Conservation (phyloP, 2,797 vertebrate genomes). For the Spheniscus humboldti region DNA sequence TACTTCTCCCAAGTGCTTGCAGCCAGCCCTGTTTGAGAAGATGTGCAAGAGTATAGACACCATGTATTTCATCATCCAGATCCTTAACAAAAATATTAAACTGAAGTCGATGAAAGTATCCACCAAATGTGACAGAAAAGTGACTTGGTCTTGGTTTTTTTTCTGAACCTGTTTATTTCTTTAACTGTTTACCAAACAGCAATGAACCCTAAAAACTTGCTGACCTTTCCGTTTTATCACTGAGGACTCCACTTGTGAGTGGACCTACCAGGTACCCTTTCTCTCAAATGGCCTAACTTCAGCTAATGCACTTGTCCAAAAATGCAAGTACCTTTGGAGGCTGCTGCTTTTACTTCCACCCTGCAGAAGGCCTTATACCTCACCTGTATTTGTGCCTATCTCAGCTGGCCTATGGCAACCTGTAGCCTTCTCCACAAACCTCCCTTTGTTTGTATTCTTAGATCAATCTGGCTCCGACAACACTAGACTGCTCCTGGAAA, state of each 20-base stretch:
- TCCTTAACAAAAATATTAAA: not conserved
- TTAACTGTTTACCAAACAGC: not conserved
- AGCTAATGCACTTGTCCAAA: not conserved
- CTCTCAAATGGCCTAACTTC: not conserved
- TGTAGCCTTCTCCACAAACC: not conserved
- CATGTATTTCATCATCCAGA: not conserved
- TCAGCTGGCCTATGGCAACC: not conserved
- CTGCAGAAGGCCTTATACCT: not conserved
- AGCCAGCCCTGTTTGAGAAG: not conserved
- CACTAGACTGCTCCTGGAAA: not conserved
- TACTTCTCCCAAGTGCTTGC: not conserved
- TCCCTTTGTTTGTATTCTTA: not conserved
- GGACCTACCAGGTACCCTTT: not conserved
- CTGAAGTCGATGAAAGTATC: not conserved
- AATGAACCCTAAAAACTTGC: not conserved
- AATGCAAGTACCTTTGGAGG: not conserved
- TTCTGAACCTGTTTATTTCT: not conserved
- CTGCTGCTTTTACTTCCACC: not conserved
- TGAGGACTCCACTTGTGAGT: not conserved
- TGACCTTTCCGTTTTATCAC: not conserved
- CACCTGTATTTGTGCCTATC: not conserved
- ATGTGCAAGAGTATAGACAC: not conserved
- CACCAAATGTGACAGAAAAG: not conserved
- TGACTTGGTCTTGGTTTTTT: not conserved
- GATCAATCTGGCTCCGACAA: fast-evolving